A percentile compares a stretch with the other conserved stretches of the same genome.
Evolutionary conservation across 2,888 invertebrate genomes (phyloP).

Genomic region (Sarcophaga subvicina): DNA sequence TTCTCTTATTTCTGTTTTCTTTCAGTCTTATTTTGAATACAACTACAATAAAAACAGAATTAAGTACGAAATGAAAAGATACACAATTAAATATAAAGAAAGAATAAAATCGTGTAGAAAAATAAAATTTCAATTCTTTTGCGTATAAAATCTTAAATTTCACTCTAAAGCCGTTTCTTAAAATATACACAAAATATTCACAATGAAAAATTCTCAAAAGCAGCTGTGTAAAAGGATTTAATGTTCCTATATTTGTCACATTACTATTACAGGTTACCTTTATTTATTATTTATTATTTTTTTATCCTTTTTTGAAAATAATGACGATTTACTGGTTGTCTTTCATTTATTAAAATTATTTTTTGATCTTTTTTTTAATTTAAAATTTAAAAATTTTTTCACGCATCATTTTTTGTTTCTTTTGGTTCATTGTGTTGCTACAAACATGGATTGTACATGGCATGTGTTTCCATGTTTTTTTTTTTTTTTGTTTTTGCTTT

Average conservation of each 20-base stretch:
- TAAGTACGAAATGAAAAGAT: conserved; percentile 15
- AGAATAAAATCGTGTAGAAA: background rate
- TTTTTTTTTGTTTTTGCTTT: conserved; percentile 12
- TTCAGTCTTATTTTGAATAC: conserved; percentile 62
- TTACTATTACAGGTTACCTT: too few species aligned
- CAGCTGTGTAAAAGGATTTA: background rate
- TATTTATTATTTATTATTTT: background rate
- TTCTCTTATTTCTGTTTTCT: conserved; percentile 55
- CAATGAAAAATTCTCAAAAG: background rate
- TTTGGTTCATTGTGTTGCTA: conserved; percentile 37
- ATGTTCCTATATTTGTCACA: background rate
- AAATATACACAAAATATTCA: background rate
- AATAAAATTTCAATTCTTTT: background rate
- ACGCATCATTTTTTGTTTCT: conserved; percentile 34
- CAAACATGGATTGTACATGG: conserved; percentile 47
- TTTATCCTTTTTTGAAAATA: background rate
- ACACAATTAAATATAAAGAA: background rate
- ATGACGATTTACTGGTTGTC: background rate
- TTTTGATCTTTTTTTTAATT: conserved; percentile 8
- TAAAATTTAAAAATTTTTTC: conserved; percentile 1
- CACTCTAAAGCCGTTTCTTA: conserved; percentile 15
- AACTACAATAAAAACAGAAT: conserved; percentile 27
- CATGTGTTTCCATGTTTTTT: conserved; percentile 49
- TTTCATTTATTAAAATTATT: background rate
- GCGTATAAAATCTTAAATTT: conserved; percentile 23